phyloP scores from a whole-genome alignment of 2,113 vertebrate species.

The Neotoma lepida region DNA sequence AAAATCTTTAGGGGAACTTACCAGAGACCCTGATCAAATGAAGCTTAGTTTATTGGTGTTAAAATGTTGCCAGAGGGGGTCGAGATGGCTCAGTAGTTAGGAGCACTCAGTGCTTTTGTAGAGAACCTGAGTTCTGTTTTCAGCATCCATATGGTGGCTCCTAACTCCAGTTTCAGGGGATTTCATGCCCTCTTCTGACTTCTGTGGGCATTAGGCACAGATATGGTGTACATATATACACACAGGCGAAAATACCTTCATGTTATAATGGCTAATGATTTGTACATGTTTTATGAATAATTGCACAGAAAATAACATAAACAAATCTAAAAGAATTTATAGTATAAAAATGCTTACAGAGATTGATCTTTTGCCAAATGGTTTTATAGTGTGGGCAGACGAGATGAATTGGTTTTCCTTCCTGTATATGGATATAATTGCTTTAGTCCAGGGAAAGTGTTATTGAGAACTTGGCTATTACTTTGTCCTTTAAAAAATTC shows the following conservation, averaged over 20 bases:
- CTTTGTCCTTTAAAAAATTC: background rate
- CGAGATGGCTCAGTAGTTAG: background rate
- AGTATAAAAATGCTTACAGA: background rate
- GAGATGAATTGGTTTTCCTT: background rate
- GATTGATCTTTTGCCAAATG: constrained; percentile 33
- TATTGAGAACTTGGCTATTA: constrained; percentile 5
- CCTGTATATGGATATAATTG: background rate
- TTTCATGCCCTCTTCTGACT: background rate
- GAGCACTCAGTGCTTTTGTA: background rate
- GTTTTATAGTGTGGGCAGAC: constrained; percentile 24
- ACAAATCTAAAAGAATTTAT: background rate
- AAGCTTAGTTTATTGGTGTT: background rate
- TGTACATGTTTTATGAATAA: background rate
- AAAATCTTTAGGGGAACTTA: constrained; percentile 25
- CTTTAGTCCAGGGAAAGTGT: constrained; percentile 50
- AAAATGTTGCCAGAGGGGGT: background rate
- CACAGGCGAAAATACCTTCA: background rate
- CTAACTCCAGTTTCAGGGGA: background rate
- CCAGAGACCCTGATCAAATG: background rate
- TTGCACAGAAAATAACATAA: background rate
- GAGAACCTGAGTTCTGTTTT: background rate
- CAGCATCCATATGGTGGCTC: background rate
- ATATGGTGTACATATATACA: background rate
- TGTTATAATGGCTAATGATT: background rate
- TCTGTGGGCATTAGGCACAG: background rate